Base-by-base conservation (phyloP, 2,888 invertebrate genomes). In the Drosophila prostipennis region DNA sequence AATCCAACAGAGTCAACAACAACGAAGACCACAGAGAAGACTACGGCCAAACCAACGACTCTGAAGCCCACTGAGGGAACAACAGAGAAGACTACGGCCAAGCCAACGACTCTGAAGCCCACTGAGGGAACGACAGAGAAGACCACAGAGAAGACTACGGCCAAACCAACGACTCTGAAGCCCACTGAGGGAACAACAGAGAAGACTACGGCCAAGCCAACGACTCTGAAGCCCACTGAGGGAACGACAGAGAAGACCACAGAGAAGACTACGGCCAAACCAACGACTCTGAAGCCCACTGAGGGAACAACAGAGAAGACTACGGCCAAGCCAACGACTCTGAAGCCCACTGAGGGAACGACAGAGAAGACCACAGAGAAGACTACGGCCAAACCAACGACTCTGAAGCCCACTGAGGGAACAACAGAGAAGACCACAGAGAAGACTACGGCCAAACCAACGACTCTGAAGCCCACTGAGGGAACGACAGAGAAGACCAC, bases 201-300 rank as follows among this genome's bases (percentile, higher is more conserved):
- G 19, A 19, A 19, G 19, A 19, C 19, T 19, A 19, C 19, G 19
- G 19, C 19, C 19, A 19, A 19, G 2, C 19, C 19, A 19, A 19
- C 19, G 19, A 19, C 19, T 19, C 2, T 19, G 3, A 19, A 19
- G 6, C 19, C 57, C 19, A 39, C 46, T 0, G 52, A 14, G 1
- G 4, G 26, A 6, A 57, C 57, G 0, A n/a, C n/a, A n/a, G n/a
- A n/a, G n/a, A n/a, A n/a, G n/a, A n/a, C n/a, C n/a, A n/a, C n/a
- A n/a, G n/a, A n/a, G n/a, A n/a, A n/a, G n/a, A n/a, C n/a, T n/a
- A 49, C 56, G 13, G 36, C 5, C 1, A 36, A 43, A 3, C 42
- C 43, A 7, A 56, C 57, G 13, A 60, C 60, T 46, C 4, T 14
- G 3, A 34, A 56, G 36, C 45, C 19, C 19, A 19, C 19, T 19